A percentile compares a stretch with the other conserved stretches of the same genome.
Conservation (phyloP, 2,113 vertebrate genomes). For the Dicrurus megarhynchus region DNA sequence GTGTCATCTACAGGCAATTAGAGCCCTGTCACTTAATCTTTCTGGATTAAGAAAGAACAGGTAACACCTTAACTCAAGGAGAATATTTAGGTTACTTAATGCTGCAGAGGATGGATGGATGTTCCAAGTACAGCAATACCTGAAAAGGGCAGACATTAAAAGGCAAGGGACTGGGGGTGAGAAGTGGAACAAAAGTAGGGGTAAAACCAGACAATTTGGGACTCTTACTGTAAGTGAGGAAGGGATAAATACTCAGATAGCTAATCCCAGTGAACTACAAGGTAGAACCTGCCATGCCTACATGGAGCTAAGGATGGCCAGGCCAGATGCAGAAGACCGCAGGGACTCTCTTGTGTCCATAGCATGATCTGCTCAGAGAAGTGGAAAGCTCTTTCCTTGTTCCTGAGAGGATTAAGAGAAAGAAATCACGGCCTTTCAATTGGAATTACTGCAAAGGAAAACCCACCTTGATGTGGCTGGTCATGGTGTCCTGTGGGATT, state of each 20-base stretch:
- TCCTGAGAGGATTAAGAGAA: neutral
- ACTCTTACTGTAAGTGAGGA: neutral
- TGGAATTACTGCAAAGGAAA: neutral
- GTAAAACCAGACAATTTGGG: fast-evolving
- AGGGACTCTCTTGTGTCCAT: neutral
- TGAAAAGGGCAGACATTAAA: neutral
- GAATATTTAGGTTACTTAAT: neutral
- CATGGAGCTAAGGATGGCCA: neutral
- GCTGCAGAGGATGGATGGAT: neutral
- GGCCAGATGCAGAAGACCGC: neutral
- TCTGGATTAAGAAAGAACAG: neutral
- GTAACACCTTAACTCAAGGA: neutral
- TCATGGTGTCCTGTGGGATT: neutral
- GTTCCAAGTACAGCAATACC: neutral
- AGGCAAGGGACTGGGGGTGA: neutral
- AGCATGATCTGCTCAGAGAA: neutral
- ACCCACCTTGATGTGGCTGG: neutral
- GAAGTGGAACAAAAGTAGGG: neutral
- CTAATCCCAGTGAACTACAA: neutral
- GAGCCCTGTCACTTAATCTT: neutral
- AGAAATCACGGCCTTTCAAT: neutral
- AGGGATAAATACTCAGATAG: neutral
- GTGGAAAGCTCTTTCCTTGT: neutral
- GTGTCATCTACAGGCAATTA: neutral
- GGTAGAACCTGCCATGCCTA: neutral